Evolutionary conservation across 1,140 invertebrate species (phyloP), one percentile per base, ranked within the genome.

Genomic region (Steinernema feltiae): DNA sequence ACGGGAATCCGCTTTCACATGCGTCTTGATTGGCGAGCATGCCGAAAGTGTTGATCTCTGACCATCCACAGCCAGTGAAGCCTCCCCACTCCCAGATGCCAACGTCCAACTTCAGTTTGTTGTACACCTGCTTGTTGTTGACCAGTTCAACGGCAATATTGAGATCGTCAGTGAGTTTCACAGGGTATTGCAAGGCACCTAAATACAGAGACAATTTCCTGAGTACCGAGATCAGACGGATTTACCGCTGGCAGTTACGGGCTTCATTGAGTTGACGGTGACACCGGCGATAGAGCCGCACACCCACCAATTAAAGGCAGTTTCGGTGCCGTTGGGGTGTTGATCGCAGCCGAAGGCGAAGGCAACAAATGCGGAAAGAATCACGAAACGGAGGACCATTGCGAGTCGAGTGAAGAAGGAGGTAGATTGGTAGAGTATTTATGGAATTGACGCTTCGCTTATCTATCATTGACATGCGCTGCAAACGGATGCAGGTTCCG

Each of bases 341-440:
- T 12, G 53, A 7, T 63, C 53, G 53, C 53, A 63, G 24, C 53
- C 53, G 53, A 27, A 27, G 72, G 73, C 15, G 32, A 31, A 17
- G 30, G 72, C 74, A 24, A 77, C 0, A 31, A 76, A n/a, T 1
- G 41, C 73, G 32, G n/a, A 12, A 72, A 76, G 74, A 31, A 32
- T 48, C 31, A 27, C 27, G 76, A 78, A 29, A 30, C 53, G 35
- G 29, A 63, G 76, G 76, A 77, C 46, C 75, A 76, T 78, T 21
- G 12, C 12, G 53, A 63, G 53, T 15, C 35, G 35, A 41, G 35
- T 41, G 35, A 18, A 41, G 35, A 41, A 7, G 18, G n/a, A n/a
- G n/a, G n/a, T n/a, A 41, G 35, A 41, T 18, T 18, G 35, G 7
- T 7, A 41, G 18, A 18, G 35, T 41, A 41, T 41, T 41, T 41